Evolutionary conservation across 2,113 vertebrate species (phyloP), one percentile per base, ranked within the genome.

Genomic region (Condylura cristata): DNA sequence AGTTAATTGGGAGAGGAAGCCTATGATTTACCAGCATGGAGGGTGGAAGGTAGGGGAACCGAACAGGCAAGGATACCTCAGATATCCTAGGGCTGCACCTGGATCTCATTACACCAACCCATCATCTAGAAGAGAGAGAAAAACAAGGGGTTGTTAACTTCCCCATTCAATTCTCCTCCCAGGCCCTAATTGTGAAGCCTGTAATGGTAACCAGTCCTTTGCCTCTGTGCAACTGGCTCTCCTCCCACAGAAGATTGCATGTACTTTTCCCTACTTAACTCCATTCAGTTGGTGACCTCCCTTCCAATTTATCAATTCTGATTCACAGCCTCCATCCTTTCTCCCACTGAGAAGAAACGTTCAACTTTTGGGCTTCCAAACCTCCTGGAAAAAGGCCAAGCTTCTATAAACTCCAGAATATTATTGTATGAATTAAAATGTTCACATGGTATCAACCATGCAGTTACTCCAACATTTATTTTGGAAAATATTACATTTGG

Each of bases 401-500:
- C 95, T 97, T 96, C 84, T 96, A 96, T 97, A 97, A 98, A 96
- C 88, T 89, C 72, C 83, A 97, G 88, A 95, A 97, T 97, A 96
- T 96, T 97, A 97, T 86, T 98, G 34, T 91, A 76, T 93, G 79
- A 97, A 98, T 97, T 97, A 97, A 97, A 98, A 93, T 78, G 78
- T 97, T 98, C 97, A 94, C 89, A 97, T 97, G 58, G 91, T 96
- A 97, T 98, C 97, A 96, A 96, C 96, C 93, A 95, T 97, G 97
- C 96, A 98, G 97, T 96, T 96, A 96, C 90, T 89, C 86, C 70
- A 86, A 87, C 85, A 68, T 98, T 98, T 98, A 97, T 96, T 98
- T 98, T 98, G 98, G 98, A 98, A 97, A 97, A 95, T 80, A 97
- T 86, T 97, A 86, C 96, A 96, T 97, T 85, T 96, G 98, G 98